Percentiles rank a stretch among this genome's conserved stretches.
These are phyloP conservation scores for Drosophila picticornis DNA, from an alignment of 2,888 invertebrate species.

Conservation along the genomic window DNA sequence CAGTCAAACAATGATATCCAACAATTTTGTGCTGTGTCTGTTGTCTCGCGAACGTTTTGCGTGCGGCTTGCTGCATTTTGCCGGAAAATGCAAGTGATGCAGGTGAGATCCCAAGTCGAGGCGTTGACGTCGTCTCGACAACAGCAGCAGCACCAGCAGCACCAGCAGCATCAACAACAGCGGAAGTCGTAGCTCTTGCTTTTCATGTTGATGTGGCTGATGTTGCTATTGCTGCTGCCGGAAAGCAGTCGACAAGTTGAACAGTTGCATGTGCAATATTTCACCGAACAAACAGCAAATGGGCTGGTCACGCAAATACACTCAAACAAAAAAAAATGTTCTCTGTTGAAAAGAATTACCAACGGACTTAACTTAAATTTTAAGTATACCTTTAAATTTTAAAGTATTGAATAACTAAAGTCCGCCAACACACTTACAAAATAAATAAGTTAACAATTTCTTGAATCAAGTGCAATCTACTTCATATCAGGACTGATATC, in stretches of 20 bases:
- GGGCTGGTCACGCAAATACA: slow-evolving; percentile 32
- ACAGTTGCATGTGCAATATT: slow-evolving; percentile 68
- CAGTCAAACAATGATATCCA: slow-evolving; percentile 70
- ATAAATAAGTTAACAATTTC: not conserved
- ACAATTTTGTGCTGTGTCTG: slow-evolving; percentile 37
- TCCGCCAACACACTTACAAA: not conserved
- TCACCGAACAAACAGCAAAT: slow-evolving; percentile 49
- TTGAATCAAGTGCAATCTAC: not conserved
- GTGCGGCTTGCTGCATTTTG: slow-evolving; percentile 26
- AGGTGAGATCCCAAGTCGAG: slow-evolving; percentile 37
- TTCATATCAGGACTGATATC: no score
- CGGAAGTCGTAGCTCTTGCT: slow-evolving; percentile 73
- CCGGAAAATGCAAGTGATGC: slow-evolving; percentile 77
- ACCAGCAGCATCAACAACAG: slow-evolving; percentile 6
- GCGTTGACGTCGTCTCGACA: slow-evolving; percentile 51
- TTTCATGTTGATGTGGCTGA: slow-evolving; percentile 30
- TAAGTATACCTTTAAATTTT: not conserved
- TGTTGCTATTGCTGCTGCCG: slow-evolving; percentile 42
- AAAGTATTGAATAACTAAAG: not conserved
- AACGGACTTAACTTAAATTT: not conserved
- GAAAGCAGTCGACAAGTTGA: slow-evolving; percentile 68
- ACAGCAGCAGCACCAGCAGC: not conserved
- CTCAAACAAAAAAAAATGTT: not conserved
- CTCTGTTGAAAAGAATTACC: not conserved
- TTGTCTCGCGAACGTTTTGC: slow-evolving; percentile 31